Percentiles rank a stretch among this genome's conserved stretches.
Evolutionary conservation across 2,797 vertebrate species (phyloP).

Genomic region (Oryzias dopingdopingensis): DNA sequence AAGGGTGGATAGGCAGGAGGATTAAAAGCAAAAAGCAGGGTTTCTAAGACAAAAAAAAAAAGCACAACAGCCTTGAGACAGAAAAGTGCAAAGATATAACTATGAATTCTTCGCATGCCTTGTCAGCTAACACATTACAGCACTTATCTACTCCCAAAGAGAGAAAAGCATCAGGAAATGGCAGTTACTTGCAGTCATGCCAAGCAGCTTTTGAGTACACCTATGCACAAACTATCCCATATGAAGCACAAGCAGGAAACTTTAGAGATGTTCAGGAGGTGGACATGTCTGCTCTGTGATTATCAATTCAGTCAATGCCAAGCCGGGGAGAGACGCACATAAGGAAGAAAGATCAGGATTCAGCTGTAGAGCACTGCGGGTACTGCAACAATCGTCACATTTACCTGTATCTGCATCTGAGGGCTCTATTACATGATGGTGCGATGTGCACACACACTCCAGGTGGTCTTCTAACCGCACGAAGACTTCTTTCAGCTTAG

Average conservation of each 20-base stretch:
- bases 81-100: conserved; percentile 67
- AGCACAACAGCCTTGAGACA: conserved; percentile 55
- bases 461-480: conserved; percentile 97
- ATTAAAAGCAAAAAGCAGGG: conserved; percentile 65
- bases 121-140: conserved; percentile 72
- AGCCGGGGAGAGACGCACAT: conserved; percentile 23
- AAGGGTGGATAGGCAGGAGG: conserved; percentile 60
- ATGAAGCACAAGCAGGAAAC: conserved; percentile 29
- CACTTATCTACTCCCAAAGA: conserved; percentile 60
- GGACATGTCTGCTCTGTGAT: conserved; percentile 37
- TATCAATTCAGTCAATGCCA: conserved; percentile 57
- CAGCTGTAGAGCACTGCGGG: conserved; percentile 17
- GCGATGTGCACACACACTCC: conserved; percentile 89
- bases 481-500: conserved; percentile 96
- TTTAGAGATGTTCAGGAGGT: conserved; percentile 52
- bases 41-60: conserved; percentile 58
- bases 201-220: conserved; percentile 69
- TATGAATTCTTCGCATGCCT: conserved; percentile 79
- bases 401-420: conserved; percentile 91
- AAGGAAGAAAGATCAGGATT: conserved; percentile 2
- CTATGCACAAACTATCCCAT: conserved; percentile 19
- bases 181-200: conserved; percentile 61
- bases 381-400: background rate
- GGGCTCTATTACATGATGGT: conserved; percentile 86
- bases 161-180: conserved; percentile 70